Conservation (phyloP, 2,797 vertebrate genomes). For the Pteronotus mesoamericanus region DNA sequence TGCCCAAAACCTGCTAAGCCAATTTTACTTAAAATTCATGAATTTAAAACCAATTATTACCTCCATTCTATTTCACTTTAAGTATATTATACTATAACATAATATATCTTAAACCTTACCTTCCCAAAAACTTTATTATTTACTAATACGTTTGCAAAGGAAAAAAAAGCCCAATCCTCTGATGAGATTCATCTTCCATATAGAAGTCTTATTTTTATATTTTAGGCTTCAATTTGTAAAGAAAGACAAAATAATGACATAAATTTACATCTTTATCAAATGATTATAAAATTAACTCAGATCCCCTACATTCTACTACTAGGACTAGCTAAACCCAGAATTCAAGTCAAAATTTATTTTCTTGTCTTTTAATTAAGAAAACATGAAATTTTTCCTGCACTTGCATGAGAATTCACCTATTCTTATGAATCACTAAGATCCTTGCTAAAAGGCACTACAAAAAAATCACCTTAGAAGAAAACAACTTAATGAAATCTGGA, state of each 20-base stretch:
- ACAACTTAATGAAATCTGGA: slow-evolving; percentile 12
- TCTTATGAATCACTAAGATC: neutral
- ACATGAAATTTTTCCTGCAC: slow-evolving; percentile 20
- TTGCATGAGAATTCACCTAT: slow-evolving; percentile 14
- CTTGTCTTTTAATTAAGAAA: slow-evolving; percentile 34
- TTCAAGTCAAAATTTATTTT: slow-evolving; percentile 36
- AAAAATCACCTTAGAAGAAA: neutral
- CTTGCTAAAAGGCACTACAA: neutral
- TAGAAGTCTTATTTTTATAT: neutral
- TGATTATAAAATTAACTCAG: slow-evolving; percentile 2
- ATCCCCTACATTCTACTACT: neutral
- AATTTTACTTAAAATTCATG: slow-evolving; percentile 32
- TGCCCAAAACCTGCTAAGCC: neutral
- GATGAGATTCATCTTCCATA: neutral
- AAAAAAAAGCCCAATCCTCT: slow-evolving; percentile 9
- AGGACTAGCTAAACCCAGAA: slow-evolving; percentile 2
- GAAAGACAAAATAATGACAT: slow-evolving; percentile 26
- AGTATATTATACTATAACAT: neutral
- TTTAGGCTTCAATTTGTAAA: neutral
- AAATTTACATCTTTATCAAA: neutral
- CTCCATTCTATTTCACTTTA: slow-evolving; percentile 6
- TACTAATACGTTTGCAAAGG: neutral
- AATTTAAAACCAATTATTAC: slow-evolving; percentile 28
- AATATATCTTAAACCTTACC: neutral
- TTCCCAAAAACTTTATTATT: neutral